Percentiles rank a stretch among this genome's conserved stretches.
Conservation (phyloP, 2,888 invertebrate species). For the Latrodectus hesperus region DNA sequence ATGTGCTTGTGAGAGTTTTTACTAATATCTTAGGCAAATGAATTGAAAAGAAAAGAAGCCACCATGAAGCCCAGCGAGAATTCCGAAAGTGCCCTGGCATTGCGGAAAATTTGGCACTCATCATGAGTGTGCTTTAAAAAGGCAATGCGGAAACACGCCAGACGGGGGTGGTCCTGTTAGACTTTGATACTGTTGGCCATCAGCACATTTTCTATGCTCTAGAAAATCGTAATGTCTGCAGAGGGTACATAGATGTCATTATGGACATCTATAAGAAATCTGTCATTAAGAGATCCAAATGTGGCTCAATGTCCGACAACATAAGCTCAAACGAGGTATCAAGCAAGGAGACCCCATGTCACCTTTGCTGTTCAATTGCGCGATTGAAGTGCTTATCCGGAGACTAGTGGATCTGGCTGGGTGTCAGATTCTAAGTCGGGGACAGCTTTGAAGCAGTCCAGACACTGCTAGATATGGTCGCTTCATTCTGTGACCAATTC, state of each 20-base stretch:
- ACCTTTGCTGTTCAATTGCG: not conserved
- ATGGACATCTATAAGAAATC: too few species aligned
- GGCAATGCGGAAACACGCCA: not conserved
- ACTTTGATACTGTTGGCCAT: not conserved
- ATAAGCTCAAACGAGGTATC: too few species aligned
- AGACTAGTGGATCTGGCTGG: not conserved
- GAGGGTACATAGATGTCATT: not conserved
- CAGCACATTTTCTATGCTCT: not conserved
- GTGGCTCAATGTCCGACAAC: too few species aligned
- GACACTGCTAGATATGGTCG: too few species aligned
- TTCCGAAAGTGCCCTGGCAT: not conserved
- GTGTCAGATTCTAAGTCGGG: too few species aligned
- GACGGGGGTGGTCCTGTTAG: not conserved
- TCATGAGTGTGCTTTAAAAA: not conserved
- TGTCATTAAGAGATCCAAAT: too few species aligned
- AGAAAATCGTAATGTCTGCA: not conserved
- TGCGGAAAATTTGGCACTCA: not conserved
- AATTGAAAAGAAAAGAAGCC: not conserved
- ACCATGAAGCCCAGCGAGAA: not conserved
- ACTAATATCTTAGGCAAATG: not conserved
- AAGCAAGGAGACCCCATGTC: not conserved
- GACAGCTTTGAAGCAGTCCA: too few species aligned
- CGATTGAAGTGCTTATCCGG: not conserved
- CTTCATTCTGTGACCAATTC: too few species aligned
- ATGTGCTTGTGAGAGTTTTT: not conserved